Base-by-base conservation (phyloP, 1,140 invertebrate species). In the Venustaconcha ellipsiformis region DNA sequence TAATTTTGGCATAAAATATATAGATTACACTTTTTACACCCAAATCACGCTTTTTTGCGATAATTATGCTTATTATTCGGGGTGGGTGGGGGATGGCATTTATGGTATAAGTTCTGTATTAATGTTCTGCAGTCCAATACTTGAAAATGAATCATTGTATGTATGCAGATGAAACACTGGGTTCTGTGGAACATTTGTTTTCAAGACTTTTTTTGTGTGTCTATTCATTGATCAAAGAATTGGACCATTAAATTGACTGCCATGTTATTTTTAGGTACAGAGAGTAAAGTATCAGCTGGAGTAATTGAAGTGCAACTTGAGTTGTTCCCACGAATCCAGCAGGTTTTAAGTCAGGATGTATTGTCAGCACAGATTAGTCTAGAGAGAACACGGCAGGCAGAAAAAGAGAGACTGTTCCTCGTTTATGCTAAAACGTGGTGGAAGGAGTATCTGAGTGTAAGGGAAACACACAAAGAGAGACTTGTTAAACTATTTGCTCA, bases 401-500 rank as follows among this genome's bases (percentile, higher is more conserved):
- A 91, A 73, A 79, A 80, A 64, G 89, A 91, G 69, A 70, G 90
- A 12, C 67, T 89, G 1, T 91, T 90, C 78, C 79, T 91, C 13
- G 86, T 89, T 2, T 91, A 91, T 80, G 87, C 89, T 23, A 91
- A 90, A 68, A 87, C 90, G 71, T 91, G 91, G 91, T 91, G 90
- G 90, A 88, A 88, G 74, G 90, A 91, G 67, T 91, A 86, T 70
- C 76, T 90, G 1, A 84, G 89, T 72, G 91, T 91, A 23, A 77
- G 90, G 72, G 82, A 84, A 5, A 78, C 82, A 20, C 87, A 91
- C 75, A 82, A 84, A 58, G 82, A 88, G 23, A 83, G 91, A 72
- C 82, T 89, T 20, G 89, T 91, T 13, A 91, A 91, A 80, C 89
- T 91, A 77, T 91, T 91, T 88, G 90, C 90, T 68, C 89, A 90